phyloP scores from a whole-genome alignment of 2,888 invertebrate genomes.

The Globia sparganii region DNA sequence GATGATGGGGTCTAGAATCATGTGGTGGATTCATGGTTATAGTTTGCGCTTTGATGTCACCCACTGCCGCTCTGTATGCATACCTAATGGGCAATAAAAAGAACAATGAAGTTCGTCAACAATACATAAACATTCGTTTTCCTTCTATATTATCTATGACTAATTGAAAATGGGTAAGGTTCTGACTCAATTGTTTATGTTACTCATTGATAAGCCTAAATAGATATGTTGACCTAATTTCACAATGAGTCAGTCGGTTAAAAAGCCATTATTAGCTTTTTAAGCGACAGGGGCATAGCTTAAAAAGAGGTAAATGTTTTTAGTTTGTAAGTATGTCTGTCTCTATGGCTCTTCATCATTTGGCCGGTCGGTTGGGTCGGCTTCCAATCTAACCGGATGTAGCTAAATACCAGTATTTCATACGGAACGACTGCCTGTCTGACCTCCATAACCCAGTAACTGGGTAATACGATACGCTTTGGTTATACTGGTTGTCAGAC shows the following conservation, averaged over 20 bases:
- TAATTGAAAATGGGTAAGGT: conserved; percentile 16
- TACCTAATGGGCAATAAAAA: neutral
- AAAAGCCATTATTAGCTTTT: neutral
- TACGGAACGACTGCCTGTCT: no score
- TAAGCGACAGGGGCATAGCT: no score
- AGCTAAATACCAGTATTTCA: no score
- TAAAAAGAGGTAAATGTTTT: neutral
- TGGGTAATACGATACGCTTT: no score
- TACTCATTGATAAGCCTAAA: conserved; percentile 3
- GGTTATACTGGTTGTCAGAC: no score
- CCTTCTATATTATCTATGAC: conserved; percentile 13
- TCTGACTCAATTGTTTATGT: conserved; percentile 24
- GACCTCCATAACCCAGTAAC: no score
- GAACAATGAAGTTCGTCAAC: conserved; percentile 21
- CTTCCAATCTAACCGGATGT: no score
- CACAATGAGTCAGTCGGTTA: neutral
- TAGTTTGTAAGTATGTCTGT: no score
- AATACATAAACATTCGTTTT: conserved; percentile 14
- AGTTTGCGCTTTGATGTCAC: no score
- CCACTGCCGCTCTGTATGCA: neutral
- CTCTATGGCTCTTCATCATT: neutral
- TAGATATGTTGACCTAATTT: conserved; percentile 19
- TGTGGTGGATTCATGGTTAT: no score
- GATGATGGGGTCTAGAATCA: no score
- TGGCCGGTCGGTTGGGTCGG: no score